phyloP scores from a whole-genome alignment of 2,797 vertebrate genomes.

The Cuniculus paca region DNA sequence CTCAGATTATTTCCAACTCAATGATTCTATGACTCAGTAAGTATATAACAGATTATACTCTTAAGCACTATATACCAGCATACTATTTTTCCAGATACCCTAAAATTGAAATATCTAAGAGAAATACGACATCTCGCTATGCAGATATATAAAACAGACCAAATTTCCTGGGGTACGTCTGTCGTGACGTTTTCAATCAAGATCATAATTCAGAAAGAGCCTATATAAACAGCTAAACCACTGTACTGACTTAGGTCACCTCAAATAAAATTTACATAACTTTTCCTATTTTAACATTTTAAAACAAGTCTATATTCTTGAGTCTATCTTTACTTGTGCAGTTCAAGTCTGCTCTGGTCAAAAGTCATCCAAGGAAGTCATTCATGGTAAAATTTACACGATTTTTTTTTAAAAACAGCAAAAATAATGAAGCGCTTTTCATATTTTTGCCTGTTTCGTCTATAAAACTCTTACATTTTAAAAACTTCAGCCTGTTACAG shows the following conservation, averaged over 20 bases:
- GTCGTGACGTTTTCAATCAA: conserved; percentile 58
- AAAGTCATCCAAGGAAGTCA: not conserved
- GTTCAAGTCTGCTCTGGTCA: not conserved
- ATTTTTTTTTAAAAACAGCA: not conserved
- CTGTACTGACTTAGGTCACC: not conserved
- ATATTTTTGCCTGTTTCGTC: conserved; percentile 47
- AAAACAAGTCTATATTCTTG: conserved; percentile 11
- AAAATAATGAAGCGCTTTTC: conserved; percentile 21
- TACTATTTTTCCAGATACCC: not conserved
- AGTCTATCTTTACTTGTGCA: conserved; percentile 31
- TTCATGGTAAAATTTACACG: not conserved
- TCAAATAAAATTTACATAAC: not conserved
- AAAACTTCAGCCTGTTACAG: conserved; percentile 13
- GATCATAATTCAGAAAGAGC: conserved; percentile 29
- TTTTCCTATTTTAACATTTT: conserved; percentile 40
- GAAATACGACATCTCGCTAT: conserved; percentile 23
- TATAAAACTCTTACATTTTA: conserved; percentile 45
- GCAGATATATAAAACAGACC: not conserved
- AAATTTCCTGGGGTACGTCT: conserved; percentile 19
- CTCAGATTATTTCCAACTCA: conserved; percentile 45
- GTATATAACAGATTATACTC: not conserved
- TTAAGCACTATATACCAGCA: not conserved
- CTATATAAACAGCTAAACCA: not conserved
- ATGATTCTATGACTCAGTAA: conserved; percentile 11
- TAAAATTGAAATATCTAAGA: conserved; percentile 23